Base-by-base conservation (phyloP, 2,797 vertebrate species). In the Morus bassanus region DNA sequence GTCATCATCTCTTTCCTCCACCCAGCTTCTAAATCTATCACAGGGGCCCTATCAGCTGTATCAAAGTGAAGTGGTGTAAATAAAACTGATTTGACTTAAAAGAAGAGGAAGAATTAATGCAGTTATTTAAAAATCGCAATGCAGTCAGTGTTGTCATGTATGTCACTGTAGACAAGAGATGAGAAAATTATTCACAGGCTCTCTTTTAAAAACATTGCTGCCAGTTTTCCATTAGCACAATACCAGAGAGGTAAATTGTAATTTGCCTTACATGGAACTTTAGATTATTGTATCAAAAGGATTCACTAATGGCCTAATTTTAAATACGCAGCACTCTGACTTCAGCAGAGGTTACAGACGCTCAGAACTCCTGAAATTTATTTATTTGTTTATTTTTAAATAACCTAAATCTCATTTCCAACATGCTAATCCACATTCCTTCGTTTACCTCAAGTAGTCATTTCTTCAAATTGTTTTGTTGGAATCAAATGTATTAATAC, bases 11-110 rank as follows among this genome's bases (percentile, higher is more conserved):
- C 83, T 77, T 92, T 87, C 68, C 72, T 95, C 91, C 35, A 80
- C 89, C 92, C 85, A 89, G 84, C 79, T 94, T 86, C 85, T 87
- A 73, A 86, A 96, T 92, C 90, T 94, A 94, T 95, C 91, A 91
- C 53, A 95, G 95, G 87, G 83, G 84, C 79, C 67, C 75, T 77
- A 75, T 68, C 74, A 90, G 69, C 86, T 88, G 60, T 70, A 83
- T 93, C 92, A 84, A 89, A 96, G 93, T 91, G 74, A 94, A 93
- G 75, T 67, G 76, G 60, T 85, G 88, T 90, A 93, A 95, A 96
- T 67, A 90, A 95, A 97, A 91, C 77, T 50, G 54, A 93, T 84
- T 57, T 73, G 80, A 91, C 63, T 88, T 86, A 45, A 60, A 91
- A 95, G 85, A 9, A 82, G 65, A 94, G 27, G 33, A 83, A 74